Evolutionary conservation across 2,888 invertebrate genomes (phyloP).

Genomic region (Macrophya alboannulata): DNA sequence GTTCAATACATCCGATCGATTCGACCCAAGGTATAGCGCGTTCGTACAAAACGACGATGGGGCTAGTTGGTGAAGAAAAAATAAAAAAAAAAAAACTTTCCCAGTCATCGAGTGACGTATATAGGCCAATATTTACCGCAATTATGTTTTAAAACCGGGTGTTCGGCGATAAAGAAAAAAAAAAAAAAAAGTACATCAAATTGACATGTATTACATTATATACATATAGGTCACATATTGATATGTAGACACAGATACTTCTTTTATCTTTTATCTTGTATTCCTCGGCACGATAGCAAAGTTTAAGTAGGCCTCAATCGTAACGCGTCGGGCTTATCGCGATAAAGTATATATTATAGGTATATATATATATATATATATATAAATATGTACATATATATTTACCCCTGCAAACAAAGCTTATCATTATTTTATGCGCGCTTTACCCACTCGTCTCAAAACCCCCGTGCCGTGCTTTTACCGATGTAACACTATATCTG

Average conservation of each 20-base stretch:
- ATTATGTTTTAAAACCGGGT: conserved; percentile 2
- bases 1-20: conserved; percentile 18
- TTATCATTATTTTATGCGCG: conserved; percentile 35
- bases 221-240: background rate
- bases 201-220: conserved; percentile 28
- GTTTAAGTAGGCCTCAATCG: conserved; percentile 12
- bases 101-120: background rate
- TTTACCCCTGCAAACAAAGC: conserved; percentile 29
- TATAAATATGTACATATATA: background rate
- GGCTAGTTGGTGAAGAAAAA: background rate
- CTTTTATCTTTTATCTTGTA: conserved; percentile 25
- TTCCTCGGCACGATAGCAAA: conserved; percentile 25
- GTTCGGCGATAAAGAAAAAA: background rate
- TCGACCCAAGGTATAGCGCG: background rate
- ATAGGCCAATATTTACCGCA: conserved; percentile 1
- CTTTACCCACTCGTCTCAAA: conserved; percentile 33
- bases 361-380: too few species aligned
- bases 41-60: background rate
- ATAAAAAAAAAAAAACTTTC: background rate
- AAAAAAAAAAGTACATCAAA: background rate
- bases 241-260: background rate
- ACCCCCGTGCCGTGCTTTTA: conserved; percentile 14
- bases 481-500: background rate
- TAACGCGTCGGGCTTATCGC: background rate
- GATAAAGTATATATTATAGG: conserved; percentile 13